phyloP scores from a whole-genome alignment of 1,140 invertebrate species.

The Drosophila rhopaloa region DNA sequence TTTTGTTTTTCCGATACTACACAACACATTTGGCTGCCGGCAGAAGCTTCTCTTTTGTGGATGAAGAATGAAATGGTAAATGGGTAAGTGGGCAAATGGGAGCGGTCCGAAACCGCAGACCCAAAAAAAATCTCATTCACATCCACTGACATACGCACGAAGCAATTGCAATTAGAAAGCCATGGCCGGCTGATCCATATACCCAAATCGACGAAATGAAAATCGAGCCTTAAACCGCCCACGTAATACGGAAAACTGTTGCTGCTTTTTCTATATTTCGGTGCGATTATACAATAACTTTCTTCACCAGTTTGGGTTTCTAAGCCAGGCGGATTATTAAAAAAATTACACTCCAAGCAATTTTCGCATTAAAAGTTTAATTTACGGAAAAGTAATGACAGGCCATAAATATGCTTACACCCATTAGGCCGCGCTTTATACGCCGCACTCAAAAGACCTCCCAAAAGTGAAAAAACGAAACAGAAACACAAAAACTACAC shows the following conservation, averaged over 20 bases:
- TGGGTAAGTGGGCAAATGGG: conserved; percentile 10
- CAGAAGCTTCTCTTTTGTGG: conserved; percentile 56
- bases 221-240: conserved; percentile 45
- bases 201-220: conserved; percentile 28
- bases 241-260: conserved; percentile 67
- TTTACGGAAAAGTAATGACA: conserved; percentile 80
- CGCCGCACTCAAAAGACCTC: conserved; percentile 14
- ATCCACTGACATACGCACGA: conserved; percentile 31
- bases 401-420: conserved; percentile 76
- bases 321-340: conserved; percentile 66
- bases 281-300: conserved; percentile 69
- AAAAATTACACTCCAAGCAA: conserved; percentile 72
- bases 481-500: conserved; percentile 36
- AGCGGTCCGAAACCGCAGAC: conserved; percentile 49
- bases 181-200: conserved; percentile 44
- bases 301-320: conserved; percentile 51
- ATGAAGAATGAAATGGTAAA: conserved; percentile 33
- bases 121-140: conserved; percentile 20
- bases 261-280: conserved; percentile 12
- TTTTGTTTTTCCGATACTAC: conserved; percentile 45
- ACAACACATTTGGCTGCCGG: conserved; percentile 25
- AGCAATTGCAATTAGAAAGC: conserved; percentile 70
- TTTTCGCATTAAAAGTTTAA: conserved; percentile 82
- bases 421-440: conserved; percentile 54
- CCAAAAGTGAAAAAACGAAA: conserved; percentile 16